phyloP scores from a whole-genome alignment of 2,113 vertebrate species.

The Capricornis sumatraensis region DNA sequence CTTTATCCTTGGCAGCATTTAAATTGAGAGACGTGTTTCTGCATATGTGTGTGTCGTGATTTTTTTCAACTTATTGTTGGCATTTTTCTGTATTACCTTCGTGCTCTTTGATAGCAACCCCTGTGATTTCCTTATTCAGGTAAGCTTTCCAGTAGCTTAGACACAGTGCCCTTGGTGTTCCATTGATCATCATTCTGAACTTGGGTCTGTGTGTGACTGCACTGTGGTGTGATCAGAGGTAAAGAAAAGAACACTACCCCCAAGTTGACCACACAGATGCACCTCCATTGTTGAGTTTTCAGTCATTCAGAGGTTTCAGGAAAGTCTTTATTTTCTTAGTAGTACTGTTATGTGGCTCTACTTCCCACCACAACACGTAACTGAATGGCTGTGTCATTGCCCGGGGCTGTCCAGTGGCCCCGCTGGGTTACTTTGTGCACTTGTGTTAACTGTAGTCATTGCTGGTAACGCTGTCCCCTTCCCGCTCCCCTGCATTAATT shows the following conservation, averaged over 20 bases:
- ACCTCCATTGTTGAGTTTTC: not conserved
- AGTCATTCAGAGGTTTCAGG: not conserved
- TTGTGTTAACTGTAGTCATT: constrained; percentile 48
- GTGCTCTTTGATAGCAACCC: not conserved
- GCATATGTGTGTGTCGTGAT: not conserved
- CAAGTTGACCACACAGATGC: not conserved
- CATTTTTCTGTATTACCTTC: not conserved
- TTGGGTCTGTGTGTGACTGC: not conserved
- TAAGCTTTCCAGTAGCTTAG: not conserved
- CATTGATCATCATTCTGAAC: no score
- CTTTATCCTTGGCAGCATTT: not conserved
- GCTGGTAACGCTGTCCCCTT: constrained; percentile 12
- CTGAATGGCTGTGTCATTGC: not conserved
- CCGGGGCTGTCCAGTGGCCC: not conserved
- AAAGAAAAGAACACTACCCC: not conserved
- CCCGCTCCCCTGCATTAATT: constrained; percentile 52
- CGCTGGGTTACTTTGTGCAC: constrained; percentile 23
- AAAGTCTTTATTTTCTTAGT: not conserved
- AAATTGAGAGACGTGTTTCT: not conserved
- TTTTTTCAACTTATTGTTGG: not conserved
- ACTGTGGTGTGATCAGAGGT: not conserved
- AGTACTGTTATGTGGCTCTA: not conserved
- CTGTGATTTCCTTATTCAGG: not conserved
- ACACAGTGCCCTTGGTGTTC: not conserved
- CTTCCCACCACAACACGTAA: not conserved